These are phyloP conservation scores for Grallaria varia DNA, from an alignment of 2,113 vertebrate species.

Conservation along the genomic window DNA sequence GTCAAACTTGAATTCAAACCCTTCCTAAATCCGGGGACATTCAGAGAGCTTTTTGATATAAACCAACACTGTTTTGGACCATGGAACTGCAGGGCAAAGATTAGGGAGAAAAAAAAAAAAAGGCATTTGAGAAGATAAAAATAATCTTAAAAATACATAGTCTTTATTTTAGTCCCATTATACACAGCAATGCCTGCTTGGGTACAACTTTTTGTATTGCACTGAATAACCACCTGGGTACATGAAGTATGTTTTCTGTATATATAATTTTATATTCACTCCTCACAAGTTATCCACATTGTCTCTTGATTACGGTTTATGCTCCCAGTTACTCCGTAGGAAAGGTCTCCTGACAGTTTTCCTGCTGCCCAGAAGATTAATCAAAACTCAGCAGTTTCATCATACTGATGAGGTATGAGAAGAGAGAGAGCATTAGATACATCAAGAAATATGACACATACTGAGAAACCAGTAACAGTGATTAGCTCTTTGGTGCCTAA, in stretches of 20 bases:
- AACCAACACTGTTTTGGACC: neutral
- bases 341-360: neutral
- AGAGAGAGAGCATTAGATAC: neutral
- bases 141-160: neutral
- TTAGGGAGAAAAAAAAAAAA: neutral
- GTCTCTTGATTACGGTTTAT: neutral
- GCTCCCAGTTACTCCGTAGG: neutral
- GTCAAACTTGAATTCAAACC: neutral
- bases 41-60: neutral
- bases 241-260: neutral
- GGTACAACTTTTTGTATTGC: neutral
- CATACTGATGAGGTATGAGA: neutral
- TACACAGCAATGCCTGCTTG: neutral
- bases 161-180: neutral
- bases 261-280: neutral
- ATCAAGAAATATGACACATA: neutral
- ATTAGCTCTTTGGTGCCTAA: neutral
- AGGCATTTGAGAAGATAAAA: neutral
- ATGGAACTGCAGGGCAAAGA: neutral
- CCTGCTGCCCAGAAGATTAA: neutral
- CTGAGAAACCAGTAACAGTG: neutral
- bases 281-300: neutral
- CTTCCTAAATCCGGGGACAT: neutral
- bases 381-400: neutral
- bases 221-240: neutral